Percentiles rank a stretch among this genome's conserved stretches.
phyloP scores from a whole-genome alignment of 2,888 invertebrate species.

The Pammene fasciana region DNA sequence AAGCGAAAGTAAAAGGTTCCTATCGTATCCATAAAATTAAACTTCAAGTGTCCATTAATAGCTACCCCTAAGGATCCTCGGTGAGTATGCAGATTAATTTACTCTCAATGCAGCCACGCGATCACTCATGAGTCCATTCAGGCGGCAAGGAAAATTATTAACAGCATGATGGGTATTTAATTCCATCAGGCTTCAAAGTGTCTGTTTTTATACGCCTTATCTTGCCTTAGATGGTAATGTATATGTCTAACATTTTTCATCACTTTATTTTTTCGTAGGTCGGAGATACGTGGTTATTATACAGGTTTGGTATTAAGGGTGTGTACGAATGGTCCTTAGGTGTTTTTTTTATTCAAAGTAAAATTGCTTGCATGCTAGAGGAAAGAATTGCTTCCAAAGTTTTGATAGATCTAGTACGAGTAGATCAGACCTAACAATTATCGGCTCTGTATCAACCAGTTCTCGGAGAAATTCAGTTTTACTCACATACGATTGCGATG shows the following conservation, averaged over 20 bases:
- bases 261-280: background rate
- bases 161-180: slow-evolving; percentile 23
- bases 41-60: slow-evolving; percentile 3
- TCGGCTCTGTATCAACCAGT: background rate
- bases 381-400: too few relatives aligned
- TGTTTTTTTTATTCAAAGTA: too few relatives aligned
- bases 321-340: too few relatives aligned
- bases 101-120: slow-evolving; percentile 9
- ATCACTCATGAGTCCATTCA: slow-evolving; percentile 22
- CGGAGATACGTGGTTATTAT: background rate
- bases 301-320: too few relatives aligned
- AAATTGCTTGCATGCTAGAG: too few relatives aligned
- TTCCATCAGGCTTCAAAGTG: slow-evolving; percentile 18
- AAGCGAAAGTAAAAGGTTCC: background rate
- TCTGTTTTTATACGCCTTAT: slow-evolving; percentile 8
- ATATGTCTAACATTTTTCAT: slow-evolving; percentile 8
- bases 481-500: slow-evolving; percentile 10
- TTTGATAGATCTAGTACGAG: too few relatives aligned
- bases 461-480: background rate
- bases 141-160: slow-evolving; percentile 22
- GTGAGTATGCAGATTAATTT: slow-evolving; percentile 29
- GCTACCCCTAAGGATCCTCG: slow-evolving; percentile 6
- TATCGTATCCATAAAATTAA: background rate
- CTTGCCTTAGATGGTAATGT: slow-evolving; percentile 11
- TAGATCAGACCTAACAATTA: too few relatives aligned